Base-by-base conservation (phyloP, 2,113 vertebrate species). In the Clinocottus analis region DNA sequence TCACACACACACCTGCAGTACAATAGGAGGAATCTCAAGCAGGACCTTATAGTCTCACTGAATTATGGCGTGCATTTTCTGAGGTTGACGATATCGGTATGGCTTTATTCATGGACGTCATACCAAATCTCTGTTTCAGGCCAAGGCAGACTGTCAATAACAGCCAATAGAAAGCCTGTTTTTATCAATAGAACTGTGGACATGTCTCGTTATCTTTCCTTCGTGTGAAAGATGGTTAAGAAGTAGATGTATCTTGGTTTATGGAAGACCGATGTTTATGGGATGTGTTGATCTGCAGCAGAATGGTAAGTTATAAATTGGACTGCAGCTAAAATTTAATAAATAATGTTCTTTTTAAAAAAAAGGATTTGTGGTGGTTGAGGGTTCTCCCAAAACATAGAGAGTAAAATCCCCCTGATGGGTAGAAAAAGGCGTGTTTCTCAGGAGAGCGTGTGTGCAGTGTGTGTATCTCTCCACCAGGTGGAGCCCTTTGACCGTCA, bases 401-500 rank as follows among this genome's bases (percentile, higher is more conserved):
- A n/a, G n/a, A n/a, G n/a, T n/a, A n/a, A n/a, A n/a, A n/a, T n/a
- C n/a, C n/a, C n/a, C n/a, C n/a, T n/a, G n/a, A n/a, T n/a, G n/a
- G n/a, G n/a, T n/a, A 25, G 23, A 27, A 56, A 56, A 21, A 56
- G 53, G 23, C 5, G 5, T 7, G 1, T 14, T 21, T 4, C 29
- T 19, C 23, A 2, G 11, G 8, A 41, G 9, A n/a, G 27, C 25
- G 5, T 4, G 7, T 17, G 7, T 72, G 69, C 29, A 43, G 4
- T 53, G 0, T 1, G 25, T 1, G 0, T 0, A 3, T 62, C 29
- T 49, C 0, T 45, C 75, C 93, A 88, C 89, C 12, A 77, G 92
- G 65, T 85, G 91, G 87, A 2, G 87, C 76, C 61, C 62, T 84
- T 85, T n/a, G 2, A 27, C 75, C 74, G 64, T 9, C 10, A n/a